Evolutionary conservation across 2,888 invertebrate species (phyloP).

Genomic region (Carcina quercana): DNA sequence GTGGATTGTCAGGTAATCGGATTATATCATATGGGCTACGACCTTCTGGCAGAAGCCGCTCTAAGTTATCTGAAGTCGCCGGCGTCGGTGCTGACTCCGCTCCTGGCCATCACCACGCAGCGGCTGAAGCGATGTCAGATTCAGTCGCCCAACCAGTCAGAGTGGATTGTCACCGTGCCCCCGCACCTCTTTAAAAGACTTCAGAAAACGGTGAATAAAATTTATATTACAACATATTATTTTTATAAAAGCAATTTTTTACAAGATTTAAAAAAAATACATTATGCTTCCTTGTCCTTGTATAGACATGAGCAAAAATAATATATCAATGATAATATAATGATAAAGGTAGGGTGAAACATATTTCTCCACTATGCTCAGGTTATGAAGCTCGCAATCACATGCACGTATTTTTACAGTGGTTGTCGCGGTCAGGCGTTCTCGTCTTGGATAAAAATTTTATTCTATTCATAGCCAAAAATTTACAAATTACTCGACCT

Average conservation of each 20-base stretch:
- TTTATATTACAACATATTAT: no score
- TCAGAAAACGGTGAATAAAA: slow-evolving; percentile 76
- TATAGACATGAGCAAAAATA: not conserved
- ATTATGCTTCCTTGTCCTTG: not conserved
- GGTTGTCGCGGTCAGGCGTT: no score
- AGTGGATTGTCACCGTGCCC: slow-evolving; percentile 84
- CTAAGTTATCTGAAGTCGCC: slow-evolving; percentile 79
- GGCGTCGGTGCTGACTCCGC: slow-evolving; percentile 79
- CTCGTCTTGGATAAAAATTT: no score
- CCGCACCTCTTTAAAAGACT: slow-evolving; percentile 86
- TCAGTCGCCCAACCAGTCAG: slow-evolving; percentile 73
- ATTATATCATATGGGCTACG: slow-evolving; percentile 77
- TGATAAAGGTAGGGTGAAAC: no score
- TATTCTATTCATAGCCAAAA: no score
- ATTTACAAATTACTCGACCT: no score
- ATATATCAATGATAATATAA: no score
- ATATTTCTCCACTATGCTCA: no score
- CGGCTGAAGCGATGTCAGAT: slow-evolving; percentile 81
- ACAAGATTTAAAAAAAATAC: not conserved
- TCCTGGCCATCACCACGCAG: slow-evolving; percentile 88
- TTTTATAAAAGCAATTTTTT: not conserved
- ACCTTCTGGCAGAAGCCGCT: slow-evolving; percentile 75
- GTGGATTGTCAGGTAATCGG: slow-evolving; percentile 77
- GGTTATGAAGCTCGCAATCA: no score
- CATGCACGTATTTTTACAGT: no score